phyloP scores from a whole-genome alignment of 2,113 vertebrate species.

The Osmerus eperlanus region DNA sequence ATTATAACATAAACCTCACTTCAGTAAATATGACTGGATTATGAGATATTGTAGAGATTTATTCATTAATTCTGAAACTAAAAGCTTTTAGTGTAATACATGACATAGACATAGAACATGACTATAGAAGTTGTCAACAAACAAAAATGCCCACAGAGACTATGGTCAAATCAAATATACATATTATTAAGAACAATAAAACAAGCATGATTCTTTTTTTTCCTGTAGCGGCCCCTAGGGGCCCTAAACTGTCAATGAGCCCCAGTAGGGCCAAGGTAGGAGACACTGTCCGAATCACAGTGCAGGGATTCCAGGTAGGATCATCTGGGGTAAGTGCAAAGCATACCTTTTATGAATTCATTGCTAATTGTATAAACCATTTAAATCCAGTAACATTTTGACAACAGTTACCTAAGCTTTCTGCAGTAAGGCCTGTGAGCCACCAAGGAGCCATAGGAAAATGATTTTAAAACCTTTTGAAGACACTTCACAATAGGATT shows the following conservation, averaged over 20 bases:
- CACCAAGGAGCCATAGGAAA: too few relatives aligned
- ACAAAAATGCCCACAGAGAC: too few relatives aligned
- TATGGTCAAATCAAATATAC: too few relatives aligned
- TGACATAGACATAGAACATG: not conserved
- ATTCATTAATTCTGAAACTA: not conserved
- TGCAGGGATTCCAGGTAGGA: conserved; percentile 86
- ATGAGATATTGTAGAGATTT: not conserved
- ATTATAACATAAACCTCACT: not conserved
- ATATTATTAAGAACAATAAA: too few relatives aligned
- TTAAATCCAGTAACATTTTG: not conserved
- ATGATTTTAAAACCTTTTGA: too few relatives aligned
- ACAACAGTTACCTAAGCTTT: too few relatives aligned
- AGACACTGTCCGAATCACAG: conserved; percentile 84
- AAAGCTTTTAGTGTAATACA: not conserved
- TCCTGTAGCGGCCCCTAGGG: conserved; percentile 83
- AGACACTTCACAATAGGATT: too few relatives aligned
- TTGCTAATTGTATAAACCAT: not conserved
- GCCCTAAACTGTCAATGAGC: conserved; percentile 83
- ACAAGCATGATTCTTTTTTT: not conserved
- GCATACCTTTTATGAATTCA: not conserved
- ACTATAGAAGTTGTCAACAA: not conserved
- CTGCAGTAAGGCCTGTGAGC: too few relatives aligned
- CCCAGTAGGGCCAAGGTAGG: conserved; percentile 83
- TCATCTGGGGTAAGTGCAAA: conserved; percentile 46
- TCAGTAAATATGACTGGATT: conserved; percentile 1